phyloP scores from a whole-genome alignment of 2,888 invertebrate species.

The Autographa gamma region DNA sequence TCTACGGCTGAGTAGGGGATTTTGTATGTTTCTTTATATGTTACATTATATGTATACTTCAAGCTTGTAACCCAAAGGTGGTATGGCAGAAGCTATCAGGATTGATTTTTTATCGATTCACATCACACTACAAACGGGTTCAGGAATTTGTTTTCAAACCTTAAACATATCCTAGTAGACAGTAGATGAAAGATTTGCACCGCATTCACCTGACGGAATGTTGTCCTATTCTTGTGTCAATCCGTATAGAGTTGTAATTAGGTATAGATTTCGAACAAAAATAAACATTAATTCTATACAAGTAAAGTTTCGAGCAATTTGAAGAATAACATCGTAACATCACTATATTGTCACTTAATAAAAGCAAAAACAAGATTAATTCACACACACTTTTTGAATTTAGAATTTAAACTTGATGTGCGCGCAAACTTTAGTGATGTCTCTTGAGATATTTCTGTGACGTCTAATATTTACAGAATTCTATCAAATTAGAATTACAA shows the following conservation, averaged over 20 bases:
- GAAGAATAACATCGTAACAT: not conserved
- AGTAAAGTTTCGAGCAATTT: no score
- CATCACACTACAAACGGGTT: no score
- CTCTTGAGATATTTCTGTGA: not conserved
- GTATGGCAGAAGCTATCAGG: not conserved
- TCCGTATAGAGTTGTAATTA: no score
- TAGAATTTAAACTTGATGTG: not conserved
- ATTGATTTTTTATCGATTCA: not conserved
- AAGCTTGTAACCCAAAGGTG: not conserved
- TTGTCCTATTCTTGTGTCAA: no score
- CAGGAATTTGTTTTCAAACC: no score
- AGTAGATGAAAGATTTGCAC: no score
- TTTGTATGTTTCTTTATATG: constrained; percentile 17
- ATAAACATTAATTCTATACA: no score
- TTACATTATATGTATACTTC: constrained; percentile 10
- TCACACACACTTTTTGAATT: not conserved
- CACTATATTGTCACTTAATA: not conserved
- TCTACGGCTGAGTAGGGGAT: constrained; percentile 45
- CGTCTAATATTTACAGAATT: not conserved
- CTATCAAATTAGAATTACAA: not conserved
- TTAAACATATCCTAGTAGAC: no score
- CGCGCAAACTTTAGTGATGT: constrained; percentile 1
- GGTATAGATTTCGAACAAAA: no score
- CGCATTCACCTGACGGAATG: no score
- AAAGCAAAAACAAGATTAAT: not conserved